Percentiles rank a stretch among this genome's conserved stretches.
phyloP scores from a whole-genome alignment of 2,113 vertebrate species.

The Carassius carassius region DNA sequence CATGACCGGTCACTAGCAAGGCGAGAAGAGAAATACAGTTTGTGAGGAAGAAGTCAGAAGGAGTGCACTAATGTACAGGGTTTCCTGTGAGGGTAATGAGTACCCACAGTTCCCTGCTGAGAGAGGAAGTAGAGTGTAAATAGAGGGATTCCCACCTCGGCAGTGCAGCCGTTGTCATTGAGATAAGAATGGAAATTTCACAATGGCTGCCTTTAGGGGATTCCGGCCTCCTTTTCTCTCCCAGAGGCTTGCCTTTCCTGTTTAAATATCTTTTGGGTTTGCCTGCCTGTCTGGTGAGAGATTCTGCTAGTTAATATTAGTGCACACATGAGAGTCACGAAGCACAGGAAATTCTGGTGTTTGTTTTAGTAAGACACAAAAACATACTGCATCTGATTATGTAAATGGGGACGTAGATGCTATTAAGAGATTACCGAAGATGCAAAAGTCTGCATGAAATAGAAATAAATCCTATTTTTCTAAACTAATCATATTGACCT shows the following conservation, averaged over 20 bases:
- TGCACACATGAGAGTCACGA: not conserved
- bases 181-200: slow-evolving; percentile 49
- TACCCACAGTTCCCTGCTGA: slow-evolving; percentile 63
- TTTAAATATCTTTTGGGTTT: slow-evolving; percentile 17
- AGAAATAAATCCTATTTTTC: too few relatives aligned
- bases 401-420: not conserved
- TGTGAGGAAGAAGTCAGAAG: slow-evolving; percentile 22
- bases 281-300: not conserved
- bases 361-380: slow-evolving; percentile 8
- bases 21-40: not conserved
- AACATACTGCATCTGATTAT: not conserved
- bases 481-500: too few relatives aligned
- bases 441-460: not conserved
- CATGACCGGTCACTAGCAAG: not conserved
- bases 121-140: slow-evolving; percentile 70
- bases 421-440: not conserved
- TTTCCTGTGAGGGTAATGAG: slow-evolving; percentile 63
- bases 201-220: slow-evolving; percentile 33
- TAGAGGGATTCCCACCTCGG: slow-evolving; percentile 71
- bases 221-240: slow-evolving; percentile 2
- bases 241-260: slow-evolving; percentile 9
- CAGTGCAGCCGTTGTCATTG: slow-evolving; percentile 45
- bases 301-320: slow-evolving; percentile 10
- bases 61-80: slow-evolving; percentile 28
- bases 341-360: slow-evolving; percentile 2